Base-by-base conservation (phyloP, 2,797 vertebrate species). In the Selene dorsalis region DNA sequence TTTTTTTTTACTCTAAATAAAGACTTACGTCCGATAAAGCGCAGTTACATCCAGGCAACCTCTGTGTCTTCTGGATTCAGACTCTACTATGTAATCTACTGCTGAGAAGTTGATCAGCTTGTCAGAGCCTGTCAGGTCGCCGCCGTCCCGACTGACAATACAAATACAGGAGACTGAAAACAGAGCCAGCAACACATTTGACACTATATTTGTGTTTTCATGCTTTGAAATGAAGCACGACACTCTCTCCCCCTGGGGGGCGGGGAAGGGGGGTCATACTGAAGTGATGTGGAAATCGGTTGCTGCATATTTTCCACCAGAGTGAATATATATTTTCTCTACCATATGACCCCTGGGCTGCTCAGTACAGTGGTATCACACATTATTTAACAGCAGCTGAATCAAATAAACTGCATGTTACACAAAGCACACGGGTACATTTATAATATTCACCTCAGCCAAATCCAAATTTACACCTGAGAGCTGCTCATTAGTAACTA, bases 171-270 rank as follows among this genome's bases (percentile, higher is more conserved):
- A 20, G 9, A 75, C 35, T 24, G 41, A 26, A 26, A 12, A 53
- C 22, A 53, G 8, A 9, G 47, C 6, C 45, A 3, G 18, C 47
- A n/a, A 69, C 48, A 57, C 58, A 16, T 58, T 57, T 50, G 57
- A 80, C 26, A 13, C 22, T 9, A 8, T 6, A 16, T 35, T 17
- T 65, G 63, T 52, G 22, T 12, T 52, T 50, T 65, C 6, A 22
- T 35, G 45, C 47, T 32, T 68, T 48, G 47, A 67, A 73, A 48
- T 20, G 39, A 56, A 30, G 63, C 8, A 47, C 10, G 2, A 43
- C 22, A 28, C 48, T 64, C 18, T 35, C 48, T 64, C 24, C 60
- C 58, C 8, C 67, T n/a, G 9, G 18, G 60, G 60, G 32, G 32
- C 2, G 7, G 1, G 32, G 7, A 5, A 5, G 30, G 28, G 28